Evolutionary conservation across 2,797 vertebrate species (phyloP), one percentile per base, ranked within the genome.

Genomic region (Mus caroli): DNA sequence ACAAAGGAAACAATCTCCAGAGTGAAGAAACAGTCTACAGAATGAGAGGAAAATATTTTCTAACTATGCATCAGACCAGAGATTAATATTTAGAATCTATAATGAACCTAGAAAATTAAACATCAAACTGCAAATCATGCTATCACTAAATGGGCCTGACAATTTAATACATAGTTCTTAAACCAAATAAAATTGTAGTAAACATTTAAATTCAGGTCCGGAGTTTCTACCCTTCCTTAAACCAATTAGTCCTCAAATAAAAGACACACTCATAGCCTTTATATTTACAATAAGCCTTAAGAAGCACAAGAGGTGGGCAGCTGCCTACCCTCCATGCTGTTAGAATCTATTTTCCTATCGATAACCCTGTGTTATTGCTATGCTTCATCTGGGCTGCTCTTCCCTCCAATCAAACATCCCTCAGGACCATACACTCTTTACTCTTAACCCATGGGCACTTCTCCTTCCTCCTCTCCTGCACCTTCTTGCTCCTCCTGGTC

Each of bases 1-100:
- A 40, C 26, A 92, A 95, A 94, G 28, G 28, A 94, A 89, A 64
- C 56, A 73, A 78, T 60, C 88, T 84, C 54, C 50, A 31, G 87
- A 58, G 50, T 82, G 22, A 94, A 87, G 37, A 46, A 60, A 58
- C 14, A 86, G 62, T 28, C 34, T 50, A 67, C 6, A 8, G 17
- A 80, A 80, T 64, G 28, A n/a, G 22, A 88, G 50, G 34, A 86
- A 54, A 88, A 71, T 56, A 26, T 73, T 71, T 71, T 52, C 50
- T 40, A 54, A 73, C 50, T 54, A 54, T 56, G 62, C 4, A 43
- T 64, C 37, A 28, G 37, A 40, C 14, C 15, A 28, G 56, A 37
- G n/a, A 83, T 62, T 62, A 60, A 28, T 17, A 83, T 83, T n/a
- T 62, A 62, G 24, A 62, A 62, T 43, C 56, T 62, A 43, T 62